Conservation (phyloP, 2,797 vertebrate genomes). For the Mus minutoides region DNA sequence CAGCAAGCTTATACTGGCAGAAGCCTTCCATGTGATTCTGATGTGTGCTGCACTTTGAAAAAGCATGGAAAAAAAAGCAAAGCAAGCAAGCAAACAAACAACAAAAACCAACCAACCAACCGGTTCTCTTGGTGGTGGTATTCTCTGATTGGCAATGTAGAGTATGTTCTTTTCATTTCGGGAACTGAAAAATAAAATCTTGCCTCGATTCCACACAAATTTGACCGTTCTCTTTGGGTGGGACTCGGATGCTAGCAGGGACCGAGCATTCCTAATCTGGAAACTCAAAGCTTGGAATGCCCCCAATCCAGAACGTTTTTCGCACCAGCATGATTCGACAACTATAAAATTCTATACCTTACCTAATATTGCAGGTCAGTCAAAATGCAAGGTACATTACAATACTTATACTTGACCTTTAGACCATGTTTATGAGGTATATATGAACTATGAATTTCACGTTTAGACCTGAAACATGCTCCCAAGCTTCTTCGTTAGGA, state of each 20-base stretch:
- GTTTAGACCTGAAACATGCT: not conserved
- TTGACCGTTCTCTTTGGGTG: not conserved
- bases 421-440: not conserved
- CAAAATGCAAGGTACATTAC: not conserved
- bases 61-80: not conserved
- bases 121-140: not conserved
- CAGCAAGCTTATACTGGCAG: accelerated
- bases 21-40: not conserved
- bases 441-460: not conserved
- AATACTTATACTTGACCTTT: not conserved
- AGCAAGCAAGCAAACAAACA: not conserved
- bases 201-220: not conserved
- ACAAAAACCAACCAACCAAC: too few relatives aligned
- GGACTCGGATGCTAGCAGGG: not conserved
- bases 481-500: not conserved
- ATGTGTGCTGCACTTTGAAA: not conserved
- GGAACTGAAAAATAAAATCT: not conserved
- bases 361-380: not conserved
- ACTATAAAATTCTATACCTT: not conserved
- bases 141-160: not conserved
- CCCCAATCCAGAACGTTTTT: not conserved
- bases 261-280: not conserved
- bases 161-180: not conserved
- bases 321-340: not conserved
- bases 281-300: not conserved